Evolutionary conservation across 2,113 vertebrate species (phyloP).

Genomic region (Cyprinodon tularosa): DNA sequence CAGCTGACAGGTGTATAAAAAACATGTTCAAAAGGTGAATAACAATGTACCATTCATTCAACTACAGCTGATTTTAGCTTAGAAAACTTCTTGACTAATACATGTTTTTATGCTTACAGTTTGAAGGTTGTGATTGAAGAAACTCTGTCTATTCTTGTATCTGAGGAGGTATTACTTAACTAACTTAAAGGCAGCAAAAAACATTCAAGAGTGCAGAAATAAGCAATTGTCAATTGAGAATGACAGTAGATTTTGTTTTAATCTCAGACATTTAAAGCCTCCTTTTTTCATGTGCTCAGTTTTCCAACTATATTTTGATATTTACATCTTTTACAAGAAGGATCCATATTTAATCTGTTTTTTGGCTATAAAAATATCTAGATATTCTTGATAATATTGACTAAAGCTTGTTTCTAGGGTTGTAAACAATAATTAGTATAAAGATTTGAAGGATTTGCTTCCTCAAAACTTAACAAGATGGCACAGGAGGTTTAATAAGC

Average conservation of each 20-base stretch:
- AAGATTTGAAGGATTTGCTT: constrained; percentile 4
- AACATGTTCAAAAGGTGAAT: neutral
- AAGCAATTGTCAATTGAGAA: neutral
- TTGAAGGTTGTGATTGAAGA: neutral
- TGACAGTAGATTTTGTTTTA: neutral
- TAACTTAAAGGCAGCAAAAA: neutral
- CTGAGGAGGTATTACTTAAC: neutral
- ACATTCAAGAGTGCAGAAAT: neutral
- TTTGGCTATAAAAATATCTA: neutral
- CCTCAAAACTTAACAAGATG: constrained; percentile 72
- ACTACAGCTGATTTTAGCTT: neutral
- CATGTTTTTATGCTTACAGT: neutral
- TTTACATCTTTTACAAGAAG: neutral
- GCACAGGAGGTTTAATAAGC: constrained; percentile 70
- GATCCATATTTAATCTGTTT: neutral
- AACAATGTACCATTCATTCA: neutral
- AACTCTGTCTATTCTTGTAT: neutral
- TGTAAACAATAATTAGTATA: constrained; percentile 36
- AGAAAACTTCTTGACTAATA: neutral
- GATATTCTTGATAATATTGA: neutral
- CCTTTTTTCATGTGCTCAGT: neutral
- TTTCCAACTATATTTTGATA: neutral
- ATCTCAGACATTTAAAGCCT: neutral
- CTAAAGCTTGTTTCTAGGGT: neutral
- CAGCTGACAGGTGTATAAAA: neutral